Base-by-base conservation (phyloP, 2,113 vertebrate species). In the Myrmecophaga tridactyla region DNA sequence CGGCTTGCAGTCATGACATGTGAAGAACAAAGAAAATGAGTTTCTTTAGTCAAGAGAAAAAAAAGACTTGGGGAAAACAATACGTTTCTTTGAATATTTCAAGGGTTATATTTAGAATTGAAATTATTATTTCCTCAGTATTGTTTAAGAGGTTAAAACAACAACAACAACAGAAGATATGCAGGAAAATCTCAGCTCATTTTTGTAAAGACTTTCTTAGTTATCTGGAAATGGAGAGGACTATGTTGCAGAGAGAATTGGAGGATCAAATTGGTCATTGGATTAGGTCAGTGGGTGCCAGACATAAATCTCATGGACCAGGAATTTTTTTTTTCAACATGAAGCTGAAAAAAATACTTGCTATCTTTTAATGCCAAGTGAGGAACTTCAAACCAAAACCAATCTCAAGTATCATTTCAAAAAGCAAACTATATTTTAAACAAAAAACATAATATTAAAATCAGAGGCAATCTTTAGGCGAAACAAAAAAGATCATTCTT, bases 381-480 rank as follows among this genome's bases (percentile, higher is more conserved):
- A 90, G 13, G 31, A 91, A 34, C 31, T 95, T 65, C 7, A 80
- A 87, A 76, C 14, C 25, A 41, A 96, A 95, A 80, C 12, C 14
- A 65, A 51, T 72, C 4, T 72, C n/a, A 36, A 56, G 8, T 58
- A 77, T 80, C 29, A 90, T 81, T 86, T 73, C 23, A 58, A 56
- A 85, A 96, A 90, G 80, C 88, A 81, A 91, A 41, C 13, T 36
- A 29, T 77, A 81, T 77, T 86, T 89, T 92, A 87, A 81, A 62
- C 65, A 78, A 86, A 91, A 75, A 60, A 67, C 1, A 17, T 46
- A 67, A 85, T 51, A 56, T 60, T 84, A 36, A 83, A 94, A 95
- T 72, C 70, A 76, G 87, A 70, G 23, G 4, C 10, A 36, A 25
- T 81, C 34, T 76, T 84, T 89, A 1, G 1, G 76, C 88, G 86